phyloP scores from a whole-genome alignment of 2,797 vertebrate species.

The Oreochromis mossambicus region DNA sequence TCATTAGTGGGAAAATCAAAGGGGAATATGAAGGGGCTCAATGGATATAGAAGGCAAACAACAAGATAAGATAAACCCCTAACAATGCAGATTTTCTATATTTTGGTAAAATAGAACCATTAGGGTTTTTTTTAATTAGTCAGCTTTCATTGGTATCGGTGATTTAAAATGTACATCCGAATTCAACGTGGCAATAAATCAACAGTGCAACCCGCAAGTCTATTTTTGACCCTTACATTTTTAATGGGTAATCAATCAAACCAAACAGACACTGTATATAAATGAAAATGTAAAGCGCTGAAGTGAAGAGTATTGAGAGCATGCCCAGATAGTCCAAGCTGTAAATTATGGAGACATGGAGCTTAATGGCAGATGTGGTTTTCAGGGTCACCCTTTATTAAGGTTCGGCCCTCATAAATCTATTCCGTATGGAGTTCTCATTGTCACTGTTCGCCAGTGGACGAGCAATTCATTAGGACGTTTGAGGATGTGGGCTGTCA shows the following conservation, averaged over 20 bases:
- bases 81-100: neutral
- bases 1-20: conserved; percentile 40
- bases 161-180: conserved; percentile 22
- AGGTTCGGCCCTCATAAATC: conserved; percentile 62
- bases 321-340: conserved; percentile 23
- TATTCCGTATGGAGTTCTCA: conserved; percentile 50
- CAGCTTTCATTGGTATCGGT: neutral
- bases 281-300: conserved; percentile 61
- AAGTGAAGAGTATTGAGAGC: conserved; percentile 42
- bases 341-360: conserved; percentile 59
- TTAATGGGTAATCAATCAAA: conserved; percentile 57
- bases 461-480: conserved; percentile 22
- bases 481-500: conserved; percentile 18
- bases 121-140: neutral
- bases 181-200: conserved; percentile 39
- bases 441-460: conserved; percentile 44
- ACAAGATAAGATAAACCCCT: neutral
- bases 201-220: conserved; percentile 8
- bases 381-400: conserved; percentile 70
- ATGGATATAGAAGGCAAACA: conserved; percentile 13
- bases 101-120: neutral
- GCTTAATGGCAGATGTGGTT: conserved; percentile 54
- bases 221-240: conserved; percentile 50
- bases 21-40: conserved; percentile 2
- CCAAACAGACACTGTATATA: conserved; percentile 42